phyloP scores from a whole-genome alignment of 2,888 invertebrate genomes.

The Nephrotoma flavescens region DNA sequence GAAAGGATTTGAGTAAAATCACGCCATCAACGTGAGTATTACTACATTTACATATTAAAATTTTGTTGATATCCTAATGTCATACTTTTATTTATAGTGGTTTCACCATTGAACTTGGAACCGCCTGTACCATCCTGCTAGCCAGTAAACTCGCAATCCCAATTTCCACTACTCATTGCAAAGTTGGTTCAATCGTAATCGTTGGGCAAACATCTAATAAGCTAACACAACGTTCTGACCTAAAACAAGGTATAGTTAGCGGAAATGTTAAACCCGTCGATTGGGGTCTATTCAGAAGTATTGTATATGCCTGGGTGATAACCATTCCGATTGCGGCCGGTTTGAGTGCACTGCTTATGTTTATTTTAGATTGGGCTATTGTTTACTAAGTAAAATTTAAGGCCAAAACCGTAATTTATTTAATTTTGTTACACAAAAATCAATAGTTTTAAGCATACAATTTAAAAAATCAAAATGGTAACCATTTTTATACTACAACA shows the following conservation, averaged over 20 bases:
- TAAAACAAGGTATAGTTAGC: constrained; percentile 5
- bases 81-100: constrained; percentile 43
- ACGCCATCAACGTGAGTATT: constrained; percentile 81
- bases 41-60: neutral
- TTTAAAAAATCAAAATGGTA: too few species aligned
- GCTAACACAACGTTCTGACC: constrained; percentile 49
- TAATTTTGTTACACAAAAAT: neutral
- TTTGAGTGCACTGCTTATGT: constrained; percentile 73
- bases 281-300: constrained; percentile 55
- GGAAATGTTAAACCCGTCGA: constrained; percentile 22
- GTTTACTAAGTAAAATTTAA: neutral
- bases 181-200: constrained; percentile 97
- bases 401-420: neutral
- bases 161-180: constrained; percentile 96
- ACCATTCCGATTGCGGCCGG: constrained; percentile 89
- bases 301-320: constrained; percentile 94
- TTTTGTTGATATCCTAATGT: neutral
- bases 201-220: constrained; percentile 63
- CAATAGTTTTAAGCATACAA: neutral
- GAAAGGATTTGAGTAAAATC: constrained; percentile 91
- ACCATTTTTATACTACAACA: too few species aligned
- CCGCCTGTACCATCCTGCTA: constrained; percentile 88
- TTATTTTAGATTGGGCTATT: constrained; percentile 16
- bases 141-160: constrained; percentile 96
- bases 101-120: constrained; percentile 91